Evolutionary conservation across 2,888 invertebrate species (phyloP), one percentile per base, ranked within the genome.

Genomic region (Orthosia gothica): DNA sequence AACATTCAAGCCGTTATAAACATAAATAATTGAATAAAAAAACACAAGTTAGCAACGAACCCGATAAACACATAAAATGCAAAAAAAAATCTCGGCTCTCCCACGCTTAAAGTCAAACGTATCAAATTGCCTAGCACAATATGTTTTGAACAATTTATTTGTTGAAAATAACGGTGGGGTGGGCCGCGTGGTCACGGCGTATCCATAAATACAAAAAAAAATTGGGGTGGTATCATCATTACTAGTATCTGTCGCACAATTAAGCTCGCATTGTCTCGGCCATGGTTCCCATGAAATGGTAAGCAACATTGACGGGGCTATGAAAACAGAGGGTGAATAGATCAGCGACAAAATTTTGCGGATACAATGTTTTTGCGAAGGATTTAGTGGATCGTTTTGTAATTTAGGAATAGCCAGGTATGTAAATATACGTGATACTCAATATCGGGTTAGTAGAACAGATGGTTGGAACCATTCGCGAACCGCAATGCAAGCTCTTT

Each of bases 211-310:
- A 73, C 76, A 88, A 88, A 85, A 88, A 87, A 89, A 89, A 91
- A 89, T 2, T 92, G 90, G 92, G 91, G 89, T 88, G 85, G 87
- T 88, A 85, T 91, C 90, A 92, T 93, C 94, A 94, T 94, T 94
- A 93, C 94, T 93, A 94, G 94, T 94, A 93, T 92, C 94, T 94
- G 91, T 95, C 95, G 94, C 93, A 92, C 96, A 96, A 96, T 96
- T 96, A 96, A 95, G 92, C 92, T 89, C 78, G 86, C 92, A 95
- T 96, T 96, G 96, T 96, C 90, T 92, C 87, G 87, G 85, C 80
- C 89, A 91, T 87, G 89, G 93, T 96, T 96, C 96, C 96, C 96
- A 96, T 96, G 96, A 96, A 95, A 93, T 93, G 91, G 79, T 85
- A 79, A 79, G 77, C 83, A 86, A 88, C 86, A 87, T 74, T 76